Evolutionary conservation across 2,113 vertebrate genomes (phyloP).

Genomic region (Corythaeola cristata): DNA sequence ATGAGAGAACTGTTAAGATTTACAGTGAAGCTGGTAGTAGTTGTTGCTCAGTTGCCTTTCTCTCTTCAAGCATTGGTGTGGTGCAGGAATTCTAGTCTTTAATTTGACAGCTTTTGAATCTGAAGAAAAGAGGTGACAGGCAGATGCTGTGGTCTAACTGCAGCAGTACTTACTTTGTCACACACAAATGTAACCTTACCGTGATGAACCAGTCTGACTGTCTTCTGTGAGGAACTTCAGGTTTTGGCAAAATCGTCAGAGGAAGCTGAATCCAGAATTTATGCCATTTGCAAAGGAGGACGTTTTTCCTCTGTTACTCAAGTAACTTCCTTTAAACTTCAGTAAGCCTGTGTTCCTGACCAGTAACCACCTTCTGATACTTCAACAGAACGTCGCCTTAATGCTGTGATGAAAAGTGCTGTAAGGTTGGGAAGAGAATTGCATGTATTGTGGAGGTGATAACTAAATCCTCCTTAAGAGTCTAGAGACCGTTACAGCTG

Average conservation of each 20-base stretch:
- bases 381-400: accelerated
- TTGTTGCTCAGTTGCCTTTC: background rate
- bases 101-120: background rate
- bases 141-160: background rate
- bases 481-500: background rate
- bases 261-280: background rate
- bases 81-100: background rate
- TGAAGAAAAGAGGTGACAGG: background rate
- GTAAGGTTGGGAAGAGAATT: background rate
- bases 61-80: background rate
- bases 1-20: background rate
- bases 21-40: background rate
- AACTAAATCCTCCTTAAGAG: background rate
- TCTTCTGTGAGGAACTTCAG: background rate
- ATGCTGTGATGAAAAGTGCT: background rate
- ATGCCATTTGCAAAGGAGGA: background rate
- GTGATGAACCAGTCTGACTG: background rate
- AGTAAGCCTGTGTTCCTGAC: background rate
- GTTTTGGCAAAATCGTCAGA: background rate
- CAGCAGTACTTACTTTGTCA: background rate
- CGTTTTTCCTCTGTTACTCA: background rate
- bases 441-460: background rate
- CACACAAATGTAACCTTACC: background rate
- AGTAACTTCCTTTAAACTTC: background rate
- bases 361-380: background rate